Base-by-base conservation (phyloP, 2,113 vertebrate species). In the Pungitius pungitius region DNA sequence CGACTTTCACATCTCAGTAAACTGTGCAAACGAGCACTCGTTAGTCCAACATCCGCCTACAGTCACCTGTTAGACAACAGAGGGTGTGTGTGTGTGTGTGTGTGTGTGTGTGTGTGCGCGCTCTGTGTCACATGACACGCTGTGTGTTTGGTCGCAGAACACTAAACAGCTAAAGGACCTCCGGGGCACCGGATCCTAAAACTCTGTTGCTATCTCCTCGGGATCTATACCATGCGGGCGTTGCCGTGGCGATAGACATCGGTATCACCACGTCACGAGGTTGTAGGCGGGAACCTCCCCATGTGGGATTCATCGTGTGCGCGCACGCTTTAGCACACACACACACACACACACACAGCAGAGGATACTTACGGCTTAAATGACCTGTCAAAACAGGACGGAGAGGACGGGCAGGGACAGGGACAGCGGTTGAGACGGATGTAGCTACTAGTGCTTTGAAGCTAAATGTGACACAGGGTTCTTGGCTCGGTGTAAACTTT, bases 321-420 rank as follows among this genome's bases (percentile, higher is more conserved):
- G 57, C 51, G 24, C 2, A n/a, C 22, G 24, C 14, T 18, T n/a
- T 18, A 33, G 43, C 0, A 61, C 1, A 59, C 7, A 11, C 27
- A n/a, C 56, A 20, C 26, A 6, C 56, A 39, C n/a, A 33, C n/a
- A 27, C 42, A 35, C 3, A 45, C 22, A 69, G 56, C 17, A 47
- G 0, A 59, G 3, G 5, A 75, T 90, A 92, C 90, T 92, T 79
- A 92, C 90, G 85, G 88, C 67, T 88, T 89, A 20, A 75, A 49
- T 14, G 83, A 83, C 87, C 91, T 92, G 87, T 42, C 56, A 59
- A 18, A 71, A 81, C 70, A 60, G 5, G 49, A 81, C 45, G 8
- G 49, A 64, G 45, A 77, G n/a, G 43, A 64, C 51, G 42, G 42
- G 79, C n/a, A 71, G 66, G n/a, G 22, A 78, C 17, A 73, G 54